These are phyloP conservation scores for Scaptodrosophila latifasciaeformis DNA, from an alignment of 2,888 invertebrate genomes.

Conservation along the genomic window DNA sequence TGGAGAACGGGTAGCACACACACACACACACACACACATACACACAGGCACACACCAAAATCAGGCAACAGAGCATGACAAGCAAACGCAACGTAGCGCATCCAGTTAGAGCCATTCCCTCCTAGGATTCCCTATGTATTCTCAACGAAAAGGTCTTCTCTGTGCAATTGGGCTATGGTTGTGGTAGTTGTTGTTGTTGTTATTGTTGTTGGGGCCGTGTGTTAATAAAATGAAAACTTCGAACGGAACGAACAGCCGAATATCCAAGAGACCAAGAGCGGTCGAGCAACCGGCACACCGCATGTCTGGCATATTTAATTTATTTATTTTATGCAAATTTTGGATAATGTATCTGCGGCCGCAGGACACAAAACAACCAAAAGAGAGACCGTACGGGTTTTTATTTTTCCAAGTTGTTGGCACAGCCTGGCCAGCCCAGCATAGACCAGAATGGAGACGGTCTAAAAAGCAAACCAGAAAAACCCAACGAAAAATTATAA, in stretches of 20 bases:
- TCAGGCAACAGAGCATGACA: constrained; percentile 66
- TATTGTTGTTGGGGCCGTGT: constrained; percentile 33
- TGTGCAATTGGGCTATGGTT: constrained; percentile 23
- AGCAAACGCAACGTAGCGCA: constrained; percentile 69
- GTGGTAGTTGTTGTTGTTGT: constrained; percentile 15
- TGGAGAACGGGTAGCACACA: too few species aligned
- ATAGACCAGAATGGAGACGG: constrained; percentile 5
- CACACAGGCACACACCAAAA: constrained; percentile 52
- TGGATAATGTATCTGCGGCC: constrained; percentile 71
- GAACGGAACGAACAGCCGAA: constrained; percentile 13
- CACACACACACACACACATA: too few species aligned
- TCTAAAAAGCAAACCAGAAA: constrained; percentile 12
- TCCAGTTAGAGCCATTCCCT: constrained; percentile 38
- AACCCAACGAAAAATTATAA: constrained; percentile 50
- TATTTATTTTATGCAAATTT: constrained; percentile 74
- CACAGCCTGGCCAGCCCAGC: constrained; percentile 7
- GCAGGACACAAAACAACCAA: constrained; percentile 61
- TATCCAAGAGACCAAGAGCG: too few species aligned
- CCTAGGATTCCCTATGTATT: neutral
- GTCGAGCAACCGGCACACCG: constrained; percentile 46
- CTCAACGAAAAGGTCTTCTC: neutral
- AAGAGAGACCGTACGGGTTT: constrained; percentile 31
- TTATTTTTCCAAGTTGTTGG: constrained; percentile 49
- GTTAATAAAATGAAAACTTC: constrained; percentile 67
- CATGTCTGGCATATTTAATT: constrained; percentile 72